These are phyloP conservation scores for human (Homo sapiens) DNA, from an alignment of 2,113 vertebrate species.

Conservation along the genomic window DNA sequence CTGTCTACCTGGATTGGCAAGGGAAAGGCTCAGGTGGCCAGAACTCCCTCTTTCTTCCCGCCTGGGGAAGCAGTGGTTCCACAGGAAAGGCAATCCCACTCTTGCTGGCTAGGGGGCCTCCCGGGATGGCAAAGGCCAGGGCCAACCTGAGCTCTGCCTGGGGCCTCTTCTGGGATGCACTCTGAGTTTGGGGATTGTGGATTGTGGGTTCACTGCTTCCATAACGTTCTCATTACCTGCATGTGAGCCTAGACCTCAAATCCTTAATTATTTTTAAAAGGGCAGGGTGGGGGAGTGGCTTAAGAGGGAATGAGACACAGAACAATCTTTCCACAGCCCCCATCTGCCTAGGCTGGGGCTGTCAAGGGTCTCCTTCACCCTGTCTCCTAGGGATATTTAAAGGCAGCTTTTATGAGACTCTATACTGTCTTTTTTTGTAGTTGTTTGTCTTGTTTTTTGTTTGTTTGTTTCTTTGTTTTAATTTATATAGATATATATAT, in stretches of 20 bases:
- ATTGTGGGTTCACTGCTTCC: conserved; percentile 35
- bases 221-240: not conserved
- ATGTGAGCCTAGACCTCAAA: not conserved
- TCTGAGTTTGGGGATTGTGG: not conserved
- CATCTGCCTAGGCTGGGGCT: conserved; percentile 60
- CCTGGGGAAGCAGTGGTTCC: conserved; percentile 10
- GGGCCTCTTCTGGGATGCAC: not conserved
- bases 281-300: not conserved
- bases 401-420: conserved; percentile 79
- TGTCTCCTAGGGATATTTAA: conserved; percentile 74
- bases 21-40: not conserved
- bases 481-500: conserved; percentile 86
- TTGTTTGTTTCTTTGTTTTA: conserved; percentile 81
- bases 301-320: conserved; percentile 48
- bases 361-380: conserved; percentile 71
- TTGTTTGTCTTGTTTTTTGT: conserved; percentile 54
- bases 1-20: conserved; percentile 39
- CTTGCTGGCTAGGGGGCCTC: not conserved
- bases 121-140: not conserved
- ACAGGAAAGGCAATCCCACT: not conserved
- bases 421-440: conserved; percentile 60
- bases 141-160: not conserved
- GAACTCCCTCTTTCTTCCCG: not conserved
- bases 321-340: conserved; percentile 57
- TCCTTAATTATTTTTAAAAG: conserved; percentile 17